phyloP scores from a whole-genome alignment of 2,888 invertebrate genomes.

The Invenusta paracnida region DNA sequence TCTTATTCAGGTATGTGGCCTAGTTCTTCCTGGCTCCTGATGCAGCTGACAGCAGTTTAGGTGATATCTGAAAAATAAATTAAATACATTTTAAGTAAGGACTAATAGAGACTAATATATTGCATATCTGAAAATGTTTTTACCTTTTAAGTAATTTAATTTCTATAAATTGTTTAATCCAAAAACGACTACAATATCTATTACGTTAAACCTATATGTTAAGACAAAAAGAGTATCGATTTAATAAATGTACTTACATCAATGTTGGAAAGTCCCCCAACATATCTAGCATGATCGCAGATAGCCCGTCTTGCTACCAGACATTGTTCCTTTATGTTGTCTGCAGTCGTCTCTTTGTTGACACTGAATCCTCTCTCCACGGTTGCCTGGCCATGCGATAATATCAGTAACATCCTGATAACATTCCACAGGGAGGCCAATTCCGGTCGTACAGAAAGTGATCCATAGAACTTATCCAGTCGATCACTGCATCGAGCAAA shows the following conservation, averaged over 20 bases:
- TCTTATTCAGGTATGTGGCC: slow-evolving; percentile 15
- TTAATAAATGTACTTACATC: slow-evolving; percentile 29
- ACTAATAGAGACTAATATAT: slow-evolving; percentile 25
- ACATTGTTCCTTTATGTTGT: slow-evolving; percentile 26
- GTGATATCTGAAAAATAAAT: slow-evolving; percentile 25
- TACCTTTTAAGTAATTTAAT: slow-evolving; percentile 29
- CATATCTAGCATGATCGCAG: slow-evolving; percentile 20
- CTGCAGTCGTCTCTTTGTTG: slow-evolving; percentile 25
- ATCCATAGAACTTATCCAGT: slow-evolving; percentile 25
- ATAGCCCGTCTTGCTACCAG: slow-evolving; percentile 22
- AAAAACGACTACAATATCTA: slow-evolving; percentile 26
- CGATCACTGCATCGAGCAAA: slow-evolving; percentile 19
- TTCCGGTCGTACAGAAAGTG: slow-evolving; percentile 24
- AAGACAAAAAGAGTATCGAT: slow-evolving; percentile 29
- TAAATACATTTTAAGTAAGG: slow-evolving; percentile 26
- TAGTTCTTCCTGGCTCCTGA: slow-evolving; percentile 29
- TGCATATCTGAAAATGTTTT: slow-evolving; percentile 22
- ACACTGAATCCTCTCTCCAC: slow-evolving; percentile 27
- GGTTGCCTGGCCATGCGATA: slow-evolving; percentile 23
- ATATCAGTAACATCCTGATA: slow-evolving; percentile 29
- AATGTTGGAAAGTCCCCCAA: not conserved
- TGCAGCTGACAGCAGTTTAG: slow-evolving; percentile 20
- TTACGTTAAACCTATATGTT: slow-evolving; percentile 21
- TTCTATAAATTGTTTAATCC: slow-evolving; percentile 10
- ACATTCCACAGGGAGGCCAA: slow-evolving; percentile 29